Evolutionary conservation across 2,888 invertebrate genomes (phyloP).

Genomic region (Cheilosia urbana): DNA sequence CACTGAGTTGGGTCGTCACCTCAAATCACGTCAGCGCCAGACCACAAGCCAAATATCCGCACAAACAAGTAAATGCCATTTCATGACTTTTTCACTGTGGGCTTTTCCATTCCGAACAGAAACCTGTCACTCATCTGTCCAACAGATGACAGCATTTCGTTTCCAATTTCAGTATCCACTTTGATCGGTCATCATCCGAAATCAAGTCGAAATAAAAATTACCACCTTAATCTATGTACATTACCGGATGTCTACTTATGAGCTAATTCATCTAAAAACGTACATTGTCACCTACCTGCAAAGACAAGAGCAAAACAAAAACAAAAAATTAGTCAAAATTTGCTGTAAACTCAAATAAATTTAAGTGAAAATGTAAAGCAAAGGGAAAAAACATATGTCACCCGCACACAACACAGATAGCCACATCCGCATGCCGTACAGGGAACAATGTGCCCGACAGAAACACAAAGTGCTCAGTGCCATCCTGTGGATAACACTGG

Average conservation of each 20-base stretch:
- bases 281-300: slow-evolving; percentile 84
- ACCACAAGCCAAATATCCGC: not conserved
- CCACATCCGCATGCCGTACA: slow-evolving; percentile 2
- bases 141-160: not conserved
- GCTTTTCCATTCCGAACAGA: too few relatives aligned
- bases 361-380: not conserved
- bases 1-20: not conserved
- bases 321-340: slow-evolving; percentile 47
- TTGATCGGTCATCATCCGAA: not conserved
- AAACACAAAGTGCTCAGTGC: slow-evolving; percentile 11
- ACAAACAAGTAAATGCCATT: slow-evolving; percentile 3
- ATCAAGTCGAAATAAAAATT: not conserved
- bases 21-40: not conserved
- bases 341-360: slow-evolving; percentile 47
- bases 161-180: not conserved
- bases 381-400: slow-evolving; percentile 35
- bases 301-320: slow-evolving; percentile 76
- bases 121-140: not conserved
- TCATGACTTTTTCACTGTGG: not conserved
- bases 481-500: slow-evolving; percentile 36
- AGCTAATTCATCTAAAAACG: slow-evolving; percentile 75
- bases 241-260: slow-evolving; percentile 45
- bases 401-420: slow-evolving; percentile 31
- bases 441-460: slow-evolving; percentile 7
- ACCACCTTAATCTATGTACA: slow-evolving; percentile 47